Evolutionary conservation across 2,888 invertebrate genomes (phyloP).

Genomic region (Hypomecis punctinalis): DNA sequence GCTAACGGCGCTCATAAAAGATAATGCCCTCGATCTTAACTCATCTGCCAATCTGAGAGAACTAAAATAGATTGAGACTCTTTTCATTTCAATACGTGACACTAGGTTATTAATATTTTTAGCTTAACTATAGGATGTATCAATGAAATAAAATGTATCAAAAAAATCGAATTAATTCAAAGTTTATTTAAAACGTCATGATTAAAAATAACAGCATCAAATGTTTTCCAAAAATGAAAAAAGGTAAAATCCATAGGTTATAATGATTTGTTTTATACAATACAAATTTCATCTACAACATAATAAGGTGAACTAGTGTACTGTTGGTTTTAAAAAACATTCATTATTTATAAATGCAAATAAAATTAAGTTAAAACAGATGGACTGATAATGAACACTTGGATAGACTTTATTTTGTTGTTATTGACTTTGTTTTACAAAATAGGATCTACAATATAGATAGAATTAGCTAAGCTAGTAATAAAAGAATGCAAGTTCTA

Average conservation of each 20-base stretch:
- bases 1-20: conserved; percentile 1
- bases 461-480: conserved; percentile 32
- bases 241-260: conserved; percentile 57
- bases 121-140: neutral
- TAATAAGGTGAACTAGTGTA: conserved; percentile 27
- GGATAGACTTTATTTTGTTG: conserved; percentile 8
- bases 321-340: conserved; percentile 23
- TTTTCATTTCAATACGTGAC: no score
- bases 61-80: no score
- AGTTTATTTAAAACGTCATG: conserved; percentile 82
- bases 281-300: conserved; percentile 46
- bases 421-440: conserved; percentile 18
- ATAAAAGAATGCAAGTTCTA: conserved; percentile 25
- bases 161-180: conserved; percentile 67
- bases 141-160: conserved; percentile 45
- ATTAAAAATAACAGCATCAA: conserved; percentile 80
- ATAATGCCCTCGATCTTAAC: neutral
- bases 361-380: conserved; percentile 16
- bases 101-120: no score
- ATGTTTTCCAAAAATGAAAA: conserved; percentile 74
- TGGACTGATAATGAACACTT: conserved; percentile 22
- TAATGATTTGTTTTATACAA: conserved; percentile 60
- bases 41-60: no score
- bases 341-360: conserved; percentile 18
- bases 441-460: conserved; percentile 23